Conservation (phyloP, 2,797 vertebrate species). For the Xerus rutilus region DNA sequence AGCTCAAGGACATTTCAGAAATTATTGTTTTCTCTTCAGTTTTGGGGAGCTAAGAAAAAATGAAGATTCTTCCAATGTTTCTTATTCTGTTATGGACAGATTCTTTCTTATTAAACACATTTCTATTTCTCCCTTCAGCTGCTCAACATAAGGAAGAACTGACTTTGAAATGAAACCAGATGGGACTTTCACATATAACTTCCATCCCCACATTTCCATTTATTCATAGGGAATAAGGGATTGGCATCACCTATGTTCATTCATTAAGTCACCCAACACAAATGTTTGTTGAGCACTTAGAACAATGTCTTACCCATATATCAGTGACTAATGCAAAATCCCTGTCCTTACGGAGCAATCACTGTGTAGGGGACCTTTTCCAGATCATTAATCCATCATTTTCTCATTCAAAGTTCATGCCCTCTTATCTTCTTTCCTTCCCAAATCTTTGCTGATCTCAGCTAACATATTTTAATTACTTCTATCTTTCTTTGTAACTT, state of each 20-base stretch:
- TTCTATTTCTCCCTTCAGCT: background rate
- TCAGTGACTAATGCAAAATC: background rate
- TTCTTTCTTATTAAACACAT: background rate
- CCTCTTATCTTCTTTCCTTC: background rate
- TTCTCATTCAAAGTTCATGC: background rate
- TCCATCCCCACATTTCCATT: background rate
- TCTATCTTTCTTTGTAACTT: background rate
- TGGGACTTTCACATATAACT: background rate
- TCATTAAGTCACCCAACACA: background rate
- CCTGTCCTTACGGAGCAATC: background rate
- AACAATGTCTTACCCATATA: background rate
- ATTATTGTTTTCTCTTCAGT: background rate
- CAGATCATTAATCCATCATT: background rate
- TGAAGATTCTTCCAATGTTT: background rate
- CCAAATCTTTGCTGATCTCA: conserved; percentile 3
- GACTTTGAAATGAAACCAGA: conserved; percentile 22
- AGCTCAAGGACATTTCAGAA: background rate
- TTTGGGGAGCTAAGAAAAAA: background rate
- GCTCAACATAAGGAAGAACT: background rate
- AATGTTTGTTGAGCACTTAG: background rate
- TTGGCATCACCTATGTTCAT: conserved; percentile 35
- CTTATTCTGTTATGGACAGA: background rate
- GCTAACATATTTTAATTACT: background rate
- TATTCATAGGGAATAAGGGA: background rate
- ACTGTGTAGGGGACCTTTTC: background rate